Percentiles rank a stretch among this genome's conserved stretches.
Conservation (phyloP, 2,797 vertebrate genomes). For the Morelia viridis region DNA sequence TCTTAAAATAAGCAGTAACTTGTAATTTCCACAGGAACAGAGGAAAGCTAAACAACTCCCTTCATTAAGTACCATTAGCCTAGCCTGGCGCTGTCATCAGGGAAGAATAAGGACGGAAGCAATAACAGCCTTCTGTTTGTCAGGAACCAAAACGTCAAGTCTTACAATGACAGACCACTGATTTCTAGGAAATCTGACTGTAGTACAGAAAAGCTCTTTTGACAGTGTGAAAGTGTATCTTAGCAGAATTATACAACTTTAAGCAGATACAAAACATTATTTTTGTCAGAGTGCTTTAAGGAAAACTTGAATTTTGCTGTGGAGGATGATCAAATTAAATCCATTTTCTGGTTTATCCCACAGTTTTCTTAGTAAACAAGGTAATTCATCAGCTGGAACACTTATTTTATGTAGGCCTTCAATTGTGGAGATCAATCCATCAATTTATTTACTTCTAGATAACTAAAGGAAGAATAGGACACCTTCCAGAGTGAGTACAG, state of each 20-base stretch:
- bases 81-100: not conserved
- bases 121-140: not conserved
- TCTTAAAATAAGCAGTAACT: not conserved
- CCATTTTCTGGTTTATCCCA: not conserved
- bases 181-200: slow-evolving; percentile 5
- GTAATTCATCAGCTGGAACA: not conserved
- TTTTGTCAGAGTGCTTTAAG: not conserved
- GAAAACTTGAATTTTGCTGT: not conserved
- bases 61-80: not conserved
- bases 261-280: not conserved
- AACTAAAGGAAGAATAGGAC: not conserved
- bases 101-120: not conserved
- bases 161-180: not conserved
- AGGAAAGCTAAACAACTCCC: too few relatives aligned
- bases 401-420: not conserved
- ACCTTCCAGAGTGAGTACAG: not conserved
- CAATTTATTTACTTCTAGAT: not conserved
- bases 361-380: slow-evolving; percentile 3
- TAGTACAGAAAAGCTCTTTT: not conserved
- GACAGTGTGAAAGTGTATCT: not conserved
- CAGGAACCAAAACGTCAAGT: not conserved
- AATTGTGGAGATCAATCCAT: not conserved
- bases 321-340: not conserved
- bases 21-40: not conserved
- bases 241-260: not conserved